Base-by-base conservation (phyloP, 1,140 invertebrate species). In the Anadara kagoshimensis region DNA sequence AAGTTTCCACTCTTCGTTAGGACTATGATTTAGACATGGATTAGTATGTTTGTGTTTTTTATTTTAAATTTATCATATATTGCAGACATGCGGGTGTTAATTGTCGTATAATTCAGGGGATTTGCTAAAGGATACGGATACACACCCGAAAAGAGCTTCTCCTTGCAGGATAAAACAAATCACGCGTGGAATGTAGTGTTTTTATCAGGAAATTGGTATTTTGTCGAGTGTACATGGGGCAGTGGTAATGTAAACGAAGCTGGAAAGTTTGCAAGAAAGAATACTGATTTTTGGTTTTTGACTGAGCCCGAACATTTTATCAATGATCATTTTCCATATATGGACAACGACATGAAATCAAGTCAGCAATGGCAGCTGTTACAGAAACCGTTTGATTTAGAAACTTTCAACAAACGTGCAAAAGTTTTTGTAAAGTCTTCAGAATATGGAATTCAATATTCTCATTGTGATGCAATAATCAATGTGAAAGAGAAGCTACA, bases 121-220 rank as follows among this genome's bases (percentile, higher is more conserved):
- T 98, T 98, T 89, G 97, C 96, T 56, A 99, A 99, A 88, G 98
- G 96, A 51, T 97, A 97, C 2, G 96, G 97, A 56, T 98, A 98
- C 87, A 95, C 97, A 85, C 97, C 97, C 0, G 97, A 97, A 0
- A 94, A 97, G 0, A 92, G 93, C 62, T 98, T 99, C 84, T 96
- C 97, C 73, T 97, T 78, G 97, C 97, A 90, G 95, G 98, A 5
- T 95, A 98, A 78, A 22, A 79, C 82, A 7, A 76, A 85, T 47
- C 82, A 84, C 66, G 77, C 82, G 1, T 86, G 83, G 85, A 86
- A 84, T 56, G 78, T 76, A 3, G 82, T 85, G 0, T 73, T 66
- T 26, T 66, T 84, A 1, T 54, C 79, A 3, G 67, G 75, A 14
- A 72, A 80, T 26, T 86, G 83, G 85, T 63, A 79, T 22, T 80